Evolutionary conservation across 2,113 vertebrate genomes (phyloP).

Genomic region (Rynchops niger): DNA sequence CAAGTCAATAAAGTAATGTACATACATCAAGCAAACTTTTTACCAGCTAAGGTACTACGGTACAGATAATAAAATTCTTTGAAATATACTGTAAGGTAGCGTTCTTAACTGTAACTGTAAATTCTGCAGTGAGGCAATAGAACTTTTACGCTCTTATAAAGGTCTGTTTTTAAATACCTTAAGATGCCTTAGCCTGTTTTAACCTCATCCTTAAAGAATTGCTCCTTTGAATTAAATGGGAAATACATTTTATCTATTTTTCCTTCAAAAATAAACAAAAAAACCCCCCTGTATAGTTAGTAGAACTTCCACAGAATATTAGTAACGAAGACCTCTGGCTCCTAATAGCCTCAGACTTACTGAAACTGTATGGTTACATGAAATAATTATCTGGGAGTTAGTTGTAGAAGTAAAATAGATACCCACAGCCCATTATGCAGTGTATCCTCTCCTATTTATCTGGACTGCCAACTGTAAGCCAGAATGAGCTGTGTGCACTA

Average conservation of each 20-base stretch:
- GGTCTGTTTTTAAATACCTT: not conserved
- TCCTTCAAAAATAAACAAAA: not conserved
- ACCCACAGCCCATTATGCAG: not conserved
- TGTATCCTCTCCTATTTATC: not conserved
- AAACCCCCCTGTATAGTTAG: not conserved
- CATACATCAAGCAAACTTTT: constrained; percentile 26
- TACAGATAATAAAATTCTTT: constrained; percentile 32
- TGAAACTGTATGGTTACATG: not conserved
- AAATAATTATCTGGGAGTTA: not conserved
- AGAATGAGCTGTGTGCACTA: not conserved
- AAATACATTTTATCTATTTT: not conserved
- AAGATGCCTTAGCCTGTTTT: not conserved
- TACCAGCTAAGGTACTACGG: not conserved
- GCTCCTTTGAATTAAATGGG: not conserved
- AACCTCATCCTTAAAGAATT: not conserved
- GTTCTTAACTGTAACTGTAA: constrained; percentile 35
- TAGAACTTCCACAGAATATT: not conserved
- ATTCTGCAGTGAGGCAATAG: not conserved
- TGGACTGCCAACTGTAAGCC: not conserved
- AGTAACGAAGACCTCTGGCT: not conserved
- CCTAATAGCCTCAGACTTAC: not conserved
- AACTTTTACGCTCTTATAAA: constrained; percentile 8
- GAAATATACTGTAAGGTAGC: constrained; percentile 4
- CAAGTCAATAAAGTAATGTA: constrained; percentile 56
- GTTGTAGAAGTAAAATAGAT: not conserved